Conservation (phyloP, 1,140 invertebrate species). For the Hermatobates lingyangjiaoensis region DNA sequence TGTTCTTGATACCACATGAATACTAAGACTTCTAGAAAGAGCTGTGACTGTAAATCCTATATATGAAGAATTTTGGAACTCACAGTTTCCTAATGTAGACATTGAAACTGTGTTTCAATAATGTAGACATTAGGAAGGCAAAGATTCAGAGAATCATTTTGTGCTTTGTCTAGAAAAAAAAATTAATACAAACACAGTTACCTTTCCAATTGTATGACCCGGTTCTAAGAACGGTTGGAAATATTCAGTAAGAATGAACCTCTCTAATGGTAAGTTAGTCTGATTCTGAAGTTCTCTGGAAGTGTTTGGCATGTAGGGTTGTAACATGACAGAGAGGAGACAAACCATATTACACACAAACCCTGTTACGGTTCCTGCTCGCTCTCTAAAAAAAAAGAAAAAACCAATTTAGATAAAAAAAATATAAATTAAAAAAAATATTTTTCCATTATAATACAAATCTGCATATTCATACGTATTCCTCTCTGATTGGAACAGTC, state of each 20-base stretch:
- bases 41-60: neutral
- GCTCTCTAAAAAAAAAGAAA: constrained; percentile 30
- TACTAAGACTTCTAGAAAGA: neutral
- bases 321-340: constrained; percentile 60
- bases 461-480: too few relatives aligned
- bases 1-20: neutral
- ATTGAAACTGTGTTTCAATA: too few relatives aligned
- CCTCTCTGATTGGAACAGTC: too few relatives aligned
- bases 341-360: constrained; percentile 70
- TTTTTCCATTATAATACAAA: too few relatives aligned
- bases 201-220: constrained; percentile 79
- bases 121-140: neutral
- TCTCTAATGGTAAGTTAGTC: constrained; percentile 35
- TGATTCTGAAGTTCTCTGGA: constrained; percentile 47
- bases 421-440: too few relatives aligned
- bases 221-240: constrained; percentile 43
- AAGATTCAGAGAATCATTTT: neutral
- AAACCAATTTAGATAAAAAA: too few relatives aligned
- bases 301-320: constrained; percentile 82
- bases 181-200: constrained; percentile 18
- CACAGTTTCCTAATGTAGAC: neutral
- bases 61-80: neutral
- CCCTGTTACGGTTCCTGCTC: constrained; percentile 69
- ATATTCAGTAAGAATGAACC: constrained; percentile 25
- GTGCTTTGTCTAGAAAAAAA: neutral